Evolutionary conservation across 2,797 vertebrate genomes (phyloP).

Genomic region (Centropyge bicolor): DNA sequence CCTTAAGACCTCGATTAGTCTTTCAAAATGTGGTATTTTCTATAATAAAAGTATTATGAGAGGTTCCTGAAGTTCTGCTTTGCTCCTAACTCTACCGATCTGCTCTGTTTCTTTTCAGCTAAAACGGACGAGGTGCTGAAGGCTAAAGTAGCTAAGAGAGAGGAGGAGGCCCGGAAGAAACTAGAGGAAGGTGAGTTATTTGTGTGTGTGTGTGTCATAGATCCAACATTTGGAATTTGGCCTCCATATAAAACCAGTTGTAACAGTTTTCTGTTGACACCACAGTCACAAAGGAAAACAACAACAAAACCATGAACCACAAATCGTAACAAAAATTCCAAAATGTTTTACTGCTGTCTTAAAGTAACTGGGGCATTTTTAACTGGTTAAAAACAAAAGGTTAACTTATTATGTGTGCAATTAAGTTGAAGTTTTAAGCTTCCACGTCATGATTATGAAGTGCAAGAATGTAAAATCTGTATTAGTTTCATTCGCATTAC

Average conservation of each 20-base stretch:
- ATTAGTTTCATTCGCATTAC: background rate
- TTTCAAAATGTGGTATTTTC: slow-evolving; percentile 2
- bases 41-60: background rate
- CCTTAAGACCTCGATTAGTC: background rate
- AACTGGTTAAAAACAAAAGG: slow-evolving; percentile 25
- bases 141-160: slow-evolving; percentile 91
- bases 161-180: slow-evolving; percentile 91
- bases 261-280: background rate
- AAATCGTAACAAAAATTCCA: background rate
- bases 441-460: background rate
- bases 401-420: background rate
- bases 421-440: slow-evolving; percentile 13
- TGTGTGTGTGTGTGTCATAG: slow-evolving; percentile 13
- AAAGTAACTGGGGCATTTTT: slow-evolving; percentile 28
- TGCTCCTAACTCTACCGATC: slow-evolving; percentile 19
- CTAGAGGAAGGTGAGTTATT: slow-evolving; percentile 89
- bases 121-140: slow-evolving; percentile 95
- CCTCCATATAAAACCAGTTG: slow-evolving; percentile 3
- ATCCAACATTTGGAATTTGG: slow-evolving; percentile 8
- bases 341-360: background rate
- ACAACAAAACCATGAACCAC: background rate
- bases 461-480: slow-evolving; percentile 1
- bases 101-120: slow-evolving; percentile 80
- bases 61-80: slow-evolving; percentile 3
- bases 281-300: slow-evolving; percentile 3